Base-by-base conservation (phyloP, 2,797 vertebrate species). In the Microcaecilia unicolor region DNA sequence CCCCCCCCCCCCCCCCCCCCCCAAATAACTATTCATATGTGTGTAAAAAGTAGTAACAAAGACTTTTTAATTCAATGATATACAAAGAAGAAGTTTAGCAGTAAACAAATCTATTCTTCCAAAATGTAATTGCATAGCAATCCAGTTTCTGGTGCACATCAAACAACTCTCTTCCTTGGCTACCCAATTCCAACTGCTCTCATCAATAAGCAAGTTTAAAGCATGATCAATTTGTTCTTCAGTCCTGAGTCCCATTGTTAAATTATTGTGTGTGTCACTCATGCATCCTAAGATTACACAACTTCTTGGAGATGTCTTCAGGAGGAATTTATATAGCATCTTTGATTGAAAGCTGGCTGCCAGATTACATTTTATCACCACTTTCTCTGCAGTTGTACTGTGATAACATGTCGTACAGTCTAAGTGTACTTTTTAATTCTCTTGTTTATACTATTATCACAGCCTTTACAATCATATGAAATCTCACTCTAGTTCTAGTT, bases 141-240 rank as follows among this genome's bases (percentile, higher is more conserved):
- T 67, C 41, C 47, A 52, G 48, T 61, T 53, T 41, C 51, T 26
- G 41, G 58, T 34, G 52, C 32, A 74, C 67, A 67, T 76, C 55
- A 67, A 76, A 75, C 64, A 47, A 54, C 51, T 52, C 28, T 22
- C 41, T 43, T 41, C 26, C 35, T 31, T 52, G 57, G 67, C 55
- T 31, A 44, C 50, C 48, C 37, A 49, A 67, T 62, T 70, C 55
- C 61, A 69, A 60, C 45, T 55, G 34, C 56, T 67, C 64, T 74
- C 61, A 72, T 67, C 67, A 70, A 38, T 60, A 46, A 55, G 50
- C 51, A 77, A 75, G 73, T 86, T 85, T 83, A 80, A 82, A 80
- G 66, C 68, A 58, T 44, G 67, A 80, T 79, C 72, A 81, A 88
- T 90, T 84, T 89, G 79, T 83, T 91, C 83, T 89, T 85, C 83